A percentile compares a stretch with the other conserved stretches of the same genome.
Conservation (phyloP, 2,113 vertebrate genomes). For the western clawed frog (Xenopus tropicalis) region UCB_Xtro_10.0 CM004444.2:129977501-129978000, state of each 20-base stretch:
- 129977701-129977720: conserved; percentile 58
- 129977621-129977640: conserved; percentile 51
- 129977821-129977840: conserved; percentile 63
- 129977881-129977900: conserved; percentile 52
- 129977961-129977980: conserved; percentile 19
- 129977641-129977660: conserved; percentile 56
- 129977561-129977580: too few relatives aligned
- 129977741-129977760: conserved; percentile 72
- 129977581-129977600: too few relatives aligned
- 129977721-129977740: conserved; percentile 63
- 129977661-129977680: conserved; percentile 61
- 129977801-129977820: conserved; percentile 65
- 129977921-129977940: conserved; percentile 46
- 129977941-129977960: conserved; percentile 41
- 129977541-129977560: too few relatives aligned
- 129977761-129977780: conserved; percentile 70
- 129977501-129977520: too few relatives aligned
- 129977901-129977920: conserved; percentile 49
- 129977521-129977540: too few relatives aligned
- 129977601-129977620: conserved; percentile 54
- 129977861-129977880: conserved; percentile 57
- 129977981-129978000: conserved; percentile 8
- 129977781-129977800: conserved; percentile 73
- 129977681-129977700: conserved; percentile 52
- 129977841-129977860: conserved; percentile 59